These are phyloP conservation scores for Cataglyphis altisquamis DNA, from an alignment of 2,888 invertebrate species.

Conservation along the genomic window DNA sequence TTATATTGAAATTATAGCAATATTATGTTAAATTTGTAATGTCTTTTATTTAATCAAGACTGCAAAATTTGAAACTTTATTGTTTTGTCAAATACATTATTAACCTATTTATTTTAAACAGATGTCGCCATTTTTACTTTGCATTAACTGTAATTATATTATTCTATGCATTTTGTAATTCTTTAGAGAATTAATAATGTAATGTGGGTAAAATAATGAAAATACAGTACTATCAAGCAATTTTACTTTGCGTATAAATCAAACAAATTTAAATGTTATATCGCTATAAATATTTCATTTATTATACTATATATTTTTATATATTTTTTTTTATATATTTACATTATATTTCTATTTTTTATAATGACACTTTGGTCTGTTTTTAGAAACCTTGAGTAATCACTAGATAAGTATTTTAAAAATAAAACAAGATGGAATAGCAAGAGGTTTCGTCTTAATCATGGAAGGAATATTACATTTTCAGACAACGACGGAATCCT, in stretches of 20 bases:
- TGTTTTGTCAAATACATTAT: not conserved
- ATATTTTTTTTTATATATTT: too few relatives aligned
- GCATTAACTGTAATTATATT: constrained; percentile 4
- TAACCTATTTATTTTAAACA: not conserved
- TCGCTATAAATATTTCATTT: not conserved
- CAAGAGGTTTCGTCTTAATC: not conserved
- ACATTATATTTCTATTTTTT: not conserved
- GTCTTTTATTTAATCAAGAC: not conserved
- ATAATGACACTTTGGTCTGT: not conserved
- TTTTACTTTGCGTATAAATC: not conserved
- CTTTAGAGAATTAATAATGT: not conserved
- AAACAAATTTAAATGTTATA: not conserved
- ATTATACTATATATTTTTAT: too few relatives aligned
- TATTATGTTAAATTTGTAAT: not conserved
- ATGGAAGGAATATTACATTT: constrained; percentile 14
- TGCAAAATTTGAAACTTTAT: not conserved
- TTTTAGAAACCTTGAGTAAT: constrained; percentile 8
- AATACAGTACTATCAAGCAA: not conserved
- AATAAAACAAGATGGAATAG: not conserved
- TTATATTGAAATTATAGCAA: constrained; percentile 11
- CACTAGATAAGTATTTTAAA: not conserved
- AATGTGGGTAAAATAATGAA: not conserved
- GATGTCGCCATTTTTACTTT: not conserved
- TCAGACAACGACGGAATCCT: not conserved
- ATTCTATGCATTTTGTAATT: not conserved